phyloP scores from a whole-genome alignment of 2,888 invertebrate genomes.

The Drosophila tanythrix region DNA sequence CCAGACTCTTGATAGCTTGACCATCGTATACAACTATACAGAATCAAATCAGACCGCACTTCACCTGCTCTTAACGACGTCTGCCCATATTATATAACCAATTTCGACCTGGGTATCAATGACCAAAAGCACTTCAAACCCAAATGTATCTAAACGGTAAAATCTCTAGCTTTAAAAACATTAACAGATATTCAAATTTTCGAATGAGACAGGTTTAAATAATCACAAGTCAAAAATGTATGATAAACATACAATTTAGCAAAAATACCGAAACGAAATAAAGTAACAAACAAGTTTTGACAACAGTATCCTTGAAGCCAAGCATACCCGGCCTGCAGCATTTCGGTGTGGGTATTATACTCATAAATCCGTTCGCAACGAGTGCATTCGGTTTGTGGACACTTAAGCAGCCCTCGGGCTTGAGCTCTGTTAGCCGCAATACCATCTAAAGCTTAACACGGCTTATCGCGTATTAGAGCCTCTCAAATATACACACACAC shows the following conservation, averaged over 20 bases:
- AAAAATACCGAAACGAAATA: too few species aligned
- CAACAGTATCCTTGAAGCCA: background rate
- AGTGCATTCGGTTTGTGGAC: background rate
- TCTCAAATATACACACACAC: constrained; percentile 3
- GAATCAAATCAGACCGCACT: background rate
- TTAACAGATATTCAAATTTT: too few species aligned
- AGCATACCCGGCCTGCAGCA: background rate
- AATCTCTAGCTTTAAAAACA: too few species aligned
- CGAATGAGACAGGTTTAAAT: too few species aligned
- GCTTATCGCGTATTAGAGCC: constrained; percentile 8
- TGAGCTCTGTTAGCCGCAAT: background rate
- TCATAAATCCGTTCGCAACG: background rate
- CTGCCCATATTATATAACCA: background rate
- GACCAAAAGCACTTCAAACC: background rate
- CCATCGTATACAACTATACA: background rate
- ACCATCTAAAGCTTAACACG: background rate
- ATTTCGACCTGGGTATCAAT: background rate
- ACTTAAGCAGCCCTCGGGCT: background rate
- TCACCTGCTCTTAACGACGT: background rate
- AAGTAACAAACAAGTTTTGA: background rate
- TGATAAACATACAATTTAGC: background rate
- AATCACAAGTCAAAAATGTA: background rate
- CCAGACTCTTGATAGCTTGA: background rate
- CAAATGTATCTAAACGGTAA: background rate
- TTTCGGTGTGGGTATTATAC: background rate